Evolutionary conservation across 2,113 vertebrate species (phyloP), one percentile per base, ranked within the genome.

Genomic region (Isurus oxyrinchus): DNA sequence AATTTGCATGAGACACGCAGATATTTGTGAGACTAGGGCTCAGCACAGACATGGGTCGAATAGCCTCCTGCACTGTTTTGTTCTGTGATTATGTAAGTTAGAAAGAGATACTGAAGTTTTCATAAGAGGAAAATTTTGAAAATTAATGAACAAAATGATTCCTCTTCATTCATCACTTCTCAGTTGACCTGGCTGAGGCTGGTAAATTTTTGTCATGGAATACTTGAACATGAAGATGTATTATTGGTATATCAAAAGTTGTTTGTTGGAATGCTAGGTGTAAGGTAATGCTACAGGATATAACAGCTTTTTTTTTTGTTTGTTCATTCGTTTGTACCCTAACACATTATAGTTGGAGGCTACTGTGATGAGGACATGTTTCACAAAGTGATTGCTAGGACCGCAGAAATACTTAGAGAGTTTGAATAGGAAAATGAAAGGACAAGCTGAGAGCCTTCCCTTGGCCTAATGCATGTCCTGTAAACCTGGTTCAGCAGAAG

Each of bases 281-380:
- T 44, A 25, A 95, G 3, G 3, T 59, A 91, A 59, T 13, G 6
- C 55, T 59, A 72, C 7, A 72, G n/a, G 3, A 49, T 95, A 69
- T 72, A 49, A 72, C 69, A 25, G 94, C 67, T 53, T 25, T 21
- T 95, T 53, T 69, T 95, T 95, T 95, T 72, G 40, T 69, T 95
- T 95, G 63, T 53, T 10, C 27, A 53, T 72, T 95, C 55, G 3
- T 5, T 57, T 95, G 94, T 49, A 53, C 27, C 11, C 23, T 23
- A n/a, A 7, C 27, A 49, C 44, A 90, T 90, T 25, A 55, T 2
- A 57, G 44, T 14, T 72, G 13, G 44, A 35, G 25, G 6, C 44
- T 72, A 31, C 25, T 31, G 4, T 27, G 35, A 69, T 27, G 66
- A 72, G 40, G 40, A 72, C 13, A 11, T 31, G 13, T 72, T 72